Conservation (phyloP, 2,113 vertebrate species). For the Gasterosteus nipponicus region DNA sequence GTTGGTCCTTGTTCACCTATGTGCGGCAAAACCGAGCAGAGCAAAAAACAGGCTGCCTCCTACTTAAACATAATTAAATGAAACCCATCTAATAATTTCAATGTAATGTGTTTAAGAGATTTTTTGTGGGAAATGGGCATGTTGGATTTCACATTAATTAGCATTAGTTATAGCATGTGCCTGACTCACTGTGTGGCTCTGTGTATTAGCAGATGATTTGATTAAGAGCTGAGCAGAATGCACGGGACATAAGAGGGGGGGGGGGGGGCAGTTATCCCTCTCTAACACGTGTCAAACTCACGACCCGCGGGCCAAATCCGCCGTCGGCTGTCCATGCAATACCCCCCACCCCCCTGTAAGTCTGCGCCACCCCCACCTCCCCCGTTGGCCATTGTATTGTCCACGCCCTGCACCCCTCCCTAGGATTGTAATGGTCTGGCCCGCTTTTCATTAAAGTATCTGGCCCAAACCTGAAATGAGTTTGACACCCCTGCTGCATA, state of each 20-base stretch:
- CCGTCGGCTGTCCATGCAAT: no score
- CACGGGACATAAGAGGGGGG: background rate
- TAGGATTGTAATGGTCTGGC: no score
- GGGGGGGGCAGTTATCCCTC: background rate
- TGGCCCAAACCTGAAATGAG: no score
- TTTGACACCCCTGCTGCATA: no score
- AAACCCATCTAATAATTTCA: conserved; percentile 8
- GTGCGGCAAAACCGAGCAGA: background rate
- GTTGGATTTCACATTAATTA: background rate
- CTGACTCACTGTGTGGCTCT: background rate
- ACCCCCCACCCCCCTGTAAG: no score
- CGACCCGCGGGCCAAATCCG: no score
- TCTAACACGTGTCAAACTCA: no score
- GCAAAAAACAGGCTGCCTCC: background rate
- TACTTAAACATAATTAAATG: conserved; percentile 3
- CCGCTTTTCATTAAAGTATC: no score
- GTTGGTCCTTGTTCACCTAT: background rate
- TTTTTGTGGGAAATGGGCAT: conserved; percentile 5
- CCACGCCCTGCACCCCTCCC: no score
- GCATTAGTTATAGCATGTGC: background rate
- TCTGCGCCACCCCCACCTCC: no score
- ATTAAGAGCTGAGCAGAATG: conserved; percentile 11
- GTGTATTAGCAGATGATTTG: conserved; percentile 12
- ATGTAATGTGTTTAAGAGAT: conserved; percentile 17
- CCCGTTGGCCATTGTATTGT: no score